A percentile compares a stretch with the other conserved stretches of the same genome.
Conservation (phyloP, 2,797 vertebrate species). For the Melanotaenia maccullochi region DNA sequence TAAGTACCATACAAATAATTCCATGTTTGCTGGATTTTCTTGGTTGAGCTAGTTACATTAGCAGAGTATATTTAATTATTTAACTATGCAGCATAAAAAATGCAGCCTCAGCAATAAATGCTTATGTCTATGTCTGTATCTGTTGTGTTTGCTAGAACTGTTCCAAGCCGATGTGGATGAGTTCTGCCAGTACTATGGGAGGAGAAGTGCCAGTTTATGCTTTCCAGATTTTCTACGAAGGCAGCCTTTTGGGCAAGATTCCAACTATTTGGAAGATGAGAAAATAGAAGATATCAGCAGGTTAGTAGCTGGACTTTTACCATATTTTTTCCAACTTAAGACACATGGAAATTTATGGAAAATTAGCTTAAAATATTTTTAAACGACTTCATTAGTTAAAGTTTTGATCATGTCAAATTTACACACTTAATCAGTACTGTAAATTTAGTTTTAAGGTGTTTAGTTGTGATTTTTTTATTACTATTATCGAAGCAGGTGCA, state of each 20-base stretch:
- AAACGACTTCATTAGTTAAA: conserved; percentile 26
- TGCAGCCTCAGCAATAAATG: conserved; percentile 19
- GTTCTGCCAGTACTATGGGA: conserved; percentile 96
- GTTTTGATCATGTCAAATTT: conserved; percentile 25
- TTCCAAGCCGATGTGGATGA: conserved; percentile 97
- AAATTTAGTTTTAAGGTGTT: conserved; percentile 45
- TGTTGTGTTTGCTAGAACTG: conserved; percentile 86
- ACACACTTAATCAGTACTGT: conserved; percentile 20
- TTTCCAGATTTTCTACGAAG: conserved; percentile 99
- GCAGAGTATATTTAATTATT: conserved; percentile 10
- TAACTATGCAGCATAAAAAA: conserved; percentile 15
- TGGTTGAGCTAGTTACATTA: conserved; percentile 1
- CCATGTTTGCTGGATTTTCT: conserved; percentile 9
- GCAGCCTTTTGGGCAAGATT: conserved; percentile 91
- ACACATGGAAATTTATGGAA: conserved; percentile 11
- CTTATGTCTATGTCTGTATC: conserved; percentile 41
- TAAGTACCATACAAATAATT: conserved; percentile 6
- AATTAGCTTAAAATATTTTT: conserved; percentile 35
- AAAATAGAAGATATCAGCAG: conserved; percentile 95
- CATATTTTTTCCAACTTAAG: conserved; percentile 26
- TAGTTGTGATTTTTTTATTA: conserved; percentile 9
- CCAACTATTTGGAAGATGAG: conserved; percentile 97
- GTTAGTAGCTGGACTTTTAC: conserved; percentile 86
- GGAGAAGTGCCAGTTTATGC: conserved; percentile 90
- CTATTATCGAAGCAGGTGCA: conserved; percentile 7